phyloP scores from a whole-genome alignment of 2,113 vertebrate genomes.

The Hyaena hyaena region DNA sequence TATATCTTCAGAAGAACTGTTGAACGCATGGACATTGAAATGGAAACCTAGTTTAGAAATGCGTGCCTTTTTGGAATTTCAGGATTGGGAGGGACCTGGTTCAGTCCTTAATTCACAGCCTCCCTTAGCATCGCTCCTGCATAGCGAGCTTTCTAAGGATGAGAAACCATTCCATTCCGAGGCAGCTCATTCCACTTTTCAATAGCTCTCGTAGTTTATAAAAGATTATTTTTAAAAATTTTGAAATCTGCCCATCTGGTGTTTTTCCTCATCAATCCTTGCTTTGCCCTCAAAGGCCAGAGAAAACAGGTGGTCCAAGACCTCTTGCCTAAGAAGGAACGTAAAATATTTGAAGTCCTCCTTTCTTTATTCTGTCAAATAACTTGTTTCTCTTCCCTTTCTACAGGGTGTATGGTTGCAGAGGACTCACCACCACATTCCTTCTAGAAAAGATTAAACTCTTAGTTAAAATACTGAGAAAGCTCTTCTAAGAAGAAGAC shows the following conservation, averaged over 20 bases:
- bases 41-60: not conserved
- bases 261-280: not conserved
- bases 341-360: not conserved
- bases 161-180: not conserved
- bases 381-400: not conserved
- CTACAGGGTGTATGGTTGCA: not conserved
- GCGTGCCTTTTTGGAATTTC: not conserved
- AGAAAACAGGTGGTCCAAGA: slow-evolving; percentile 25
- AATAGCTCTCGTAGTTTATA: not conserved
- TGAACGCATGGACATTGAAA: accelerated
- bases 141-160: not conserved
- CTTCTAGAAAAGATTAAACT: not conserved
- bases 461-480: not conserved
- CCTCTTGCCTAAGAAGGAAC: not conserved
- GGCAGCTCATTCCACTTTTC: not conserved
- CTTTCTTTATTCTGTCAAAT: not conserved
- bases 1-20: not conserved
- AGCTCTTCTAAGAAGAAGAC: not conserved
- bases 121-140: not conserved
- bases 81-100: not conserved
- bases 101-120: not conserved
- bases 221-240: not conserved
- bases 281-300: slow-evolving; percentile 25
- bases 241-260: not conserved
- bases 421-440: not conserved